Evolutionary conservation across 2,113 vertebrate genomes (phyloP).

Genomic region (Zootoca vivipara): DNA sequence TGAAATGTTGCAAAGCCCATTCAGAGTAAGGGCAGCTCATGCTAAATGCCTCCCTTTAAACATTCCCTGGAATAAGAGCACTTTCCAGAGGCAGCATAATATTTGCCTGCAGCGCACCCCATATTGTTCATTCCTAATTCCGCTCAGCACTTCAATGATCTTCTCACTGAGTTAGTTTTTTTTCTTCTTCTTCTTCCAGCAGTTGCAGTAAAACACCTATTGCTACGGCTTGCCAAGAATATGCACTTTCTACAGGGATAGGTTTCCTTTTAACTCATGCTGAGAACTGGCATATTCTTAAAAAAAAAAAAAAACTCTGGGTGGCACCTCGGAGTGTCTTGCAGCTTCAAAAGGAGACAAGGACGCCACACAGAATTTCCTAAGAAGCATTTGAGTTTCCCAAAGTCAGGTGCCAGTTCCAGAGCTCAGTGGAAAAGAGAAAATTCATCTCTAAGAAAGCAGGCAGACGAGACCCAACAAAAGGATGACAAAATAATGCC

Average conservation of each 20-base stretch:
- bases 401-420: background rate
- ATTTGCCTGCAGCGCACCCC: background rate
- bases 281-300: background rate
- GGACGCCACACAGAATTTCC: background rate
- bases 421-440: background rate
- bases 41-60: background rate
- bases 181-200: background rate
- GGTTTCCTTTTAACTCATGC: constrained; percentile 1
- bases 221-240: constrained; percentile 1
- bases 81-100: background rate
- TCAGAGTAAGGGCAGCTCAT: background rate
- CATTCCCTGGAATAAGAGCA: background rate
- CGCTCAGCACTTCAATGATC: background rate
- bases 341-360: background rate
- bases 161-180: background rate
- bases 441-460: background rate
- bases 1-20: background rate
- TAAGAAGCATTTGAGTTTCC: background rate
- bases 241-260: background rate
- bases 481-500: background rate
- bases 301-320: background rate
- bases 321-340: background rate
- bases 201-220: background rate
- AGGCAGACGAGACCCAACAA: background rate
- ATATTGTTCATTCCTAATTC: background rate